These are phyloP conservation scores for Pterocles gutturalis DNA, from an alignment of 2,113 vertebrate genomes.

Conservation along the genomic window DNA sequence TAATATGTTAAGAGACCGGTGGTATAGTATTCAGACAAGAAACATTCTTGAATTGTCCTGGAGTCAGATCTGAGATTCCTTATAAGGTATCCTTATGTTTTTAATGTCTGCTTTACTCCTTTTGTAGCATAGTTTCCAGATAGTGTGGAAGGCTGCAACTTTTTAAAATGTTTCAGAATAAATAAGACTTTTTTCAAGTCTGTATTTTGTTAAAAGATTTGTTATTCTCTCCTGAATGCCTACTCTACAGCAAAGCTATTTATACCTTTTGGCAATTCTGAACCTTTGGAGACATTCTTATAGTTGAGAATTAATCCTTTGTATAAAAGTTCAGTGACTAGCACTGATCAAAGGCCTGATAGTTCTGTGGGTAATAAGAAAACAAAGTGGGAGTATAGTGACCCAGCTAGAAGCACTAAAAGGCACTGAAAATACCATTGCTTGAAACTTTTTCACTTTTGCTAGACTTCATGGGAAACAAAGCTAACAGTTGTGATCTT, in stretches of 20 bases:
- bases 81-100: conserved; percentile 53
- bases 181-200: background rate
- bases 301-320: background rate
- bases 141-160: background rate
- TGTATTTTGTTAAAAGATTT: background rate
- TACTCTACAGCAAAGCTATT: background rate
- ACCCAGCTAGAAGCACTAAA: background rate
- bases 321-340: background rate
- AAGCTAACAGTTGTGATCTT: background rate
- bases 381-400: background rate
- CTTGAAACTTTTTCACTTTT: background rate
- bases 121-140: conserved; percentile 3
- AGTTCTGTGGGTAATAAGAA: background rate
- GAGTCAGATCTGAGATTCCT: conserved; percentile 34
- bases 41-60: conserved; percentile 9
- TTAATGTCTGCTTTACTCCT: conserved; percentile 21
- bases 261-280: background rate
- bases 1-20: background rate
- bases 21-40: background rate
- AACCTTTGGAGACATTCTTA: background rate
- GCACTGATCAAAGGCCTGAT: background rate
- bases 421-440: background rate
- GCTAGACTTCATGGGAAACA: background rate
- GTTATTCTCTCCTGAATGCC: background rate
- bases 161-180: background rate